phyloP scores from a whole-genome alignment of 2,797 vertebrate species.

The Atherinosoma microstoma region DNA sequence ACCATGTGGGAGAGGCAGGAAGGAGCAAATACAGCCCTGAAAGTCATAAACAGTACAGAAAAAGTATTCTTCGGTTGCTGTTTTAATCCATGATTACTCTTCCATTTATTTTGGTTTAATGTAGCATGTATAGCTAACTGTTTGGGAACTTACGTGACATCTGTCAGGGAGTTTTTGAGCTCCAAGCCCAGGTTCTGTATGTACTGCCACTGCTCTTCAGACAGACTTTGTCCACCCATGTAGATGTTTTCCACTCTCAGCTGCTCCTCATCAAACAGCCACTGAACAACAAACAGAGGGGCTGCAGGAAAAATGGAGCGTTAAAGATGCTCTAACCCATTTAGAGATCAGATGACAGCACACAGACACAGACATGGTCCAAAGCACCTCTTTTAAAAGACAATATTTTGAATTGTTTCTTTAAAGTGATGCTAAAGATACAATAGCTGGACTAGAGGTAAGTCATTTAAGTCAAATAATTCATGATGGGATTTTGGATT shows the following conservation, averaged over 20 bases:
- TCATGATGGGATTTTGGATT: too few relatives aligned
- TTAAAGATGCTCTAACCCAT: slow-evolving; percentile 7
- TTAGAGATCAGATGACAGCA: neutral
- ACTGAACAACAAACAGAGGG: slow-evolving; percentile 88
- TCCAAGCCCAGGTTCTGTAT: slow-evolving; percentile 87
- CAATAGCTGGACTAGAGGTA: too few relatives aligned
- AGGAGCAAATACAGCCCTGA: slow-evolving; percentile 87
- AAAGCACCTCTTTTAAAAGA: too few relatives aligned
- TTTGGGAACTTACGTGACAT: slow-evolving; percentile 83
- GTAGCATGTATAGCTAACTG: neutral
- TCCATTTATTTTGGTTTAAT: too few relatives aligned
- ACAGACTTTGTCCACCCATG: slow-evolving; percentile 82
- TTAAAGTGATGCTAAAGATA: too few relatives aligned
- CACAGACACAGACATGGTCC: neutral
- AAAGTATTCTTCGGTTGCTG: neutral
- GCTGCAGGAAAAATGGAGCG: slow-evolving; percentile 65
- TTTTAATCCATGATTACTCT: neutral
- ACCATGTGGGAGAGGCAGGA: slow-evolving; percentile 89
- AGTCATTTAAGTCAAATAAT: too few relatives aligned
- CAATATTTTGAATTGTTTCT: too few relatives aligned
- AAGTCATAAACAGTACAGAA: slow-evolving; percentile 43
- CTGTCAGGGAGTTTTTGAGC: slow-evolving; percentile 85
- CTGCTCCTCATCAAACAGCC: slow-evolving; percentile 90
- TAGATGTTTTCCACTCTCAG: slow-evolving; percentile 88
- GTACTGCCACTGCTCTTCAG: slow-evolving; percentile 87